Conservation (phyloP, 2,113 vertebrate genomes). For the Oreotrochilus melanogaster region DNA sequence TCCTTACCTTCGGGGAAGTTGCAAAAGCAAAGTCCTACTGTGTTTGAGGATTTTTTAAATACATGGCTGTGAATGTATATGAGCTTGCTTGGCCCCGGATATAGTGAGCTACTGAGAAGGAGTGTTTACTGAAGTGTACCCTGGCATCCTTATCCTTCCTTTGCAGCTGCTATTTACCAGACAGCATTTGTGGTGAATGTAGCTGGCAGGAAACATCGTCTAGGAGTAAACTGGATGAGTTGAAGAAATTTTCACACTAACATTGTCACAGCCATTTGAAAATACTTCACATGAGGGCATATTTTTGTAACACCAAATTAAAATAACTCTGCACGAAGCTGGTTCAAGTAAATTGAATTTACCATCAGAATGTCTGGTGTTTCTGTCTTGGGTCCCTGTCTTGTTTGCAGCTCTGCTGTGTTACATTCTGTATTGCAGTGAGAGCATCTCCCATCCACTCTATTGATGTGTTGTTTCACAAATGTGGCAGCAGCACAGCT, state of each 20-base stretch:
- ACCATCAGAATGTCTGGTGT: not conserved
- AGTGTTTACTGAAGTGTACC: slow-evolving; percentile 62
- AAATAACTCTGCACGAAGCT: slow-evolving; percentile 18
- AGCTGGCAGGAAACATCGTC: slow-evolving; percentile 62
- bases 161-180: slow-evolving; percentile 85
- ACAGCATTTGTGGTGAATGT: slow-evolving; percentile 75
- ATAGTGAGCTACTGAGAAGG: slow-evolving; percentile 23
- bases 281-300: slow-evolving; percentile 30
- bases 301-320: slow-evolving; percentile 31
- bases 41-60: not conserved
- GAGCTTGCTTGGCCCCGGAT: slow-evolving; percentile 21
- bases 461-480: not conserved
- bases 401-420: not conserved
- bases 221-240: slow-evolving; percentile 62
- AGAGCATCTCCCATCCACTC: not conserved
- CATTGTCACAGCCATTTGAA: slow-evolving; percentile 36
- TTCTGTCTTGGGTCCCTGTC: not conserved
- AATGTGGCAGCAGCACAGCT: not conserved
- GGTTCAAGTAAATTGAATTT: slow-evolving; percentile 22
- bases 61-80: not conserved
- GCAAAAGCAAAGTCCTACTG: not conserved
- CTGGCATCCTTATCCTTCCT: slow-evolving; percentile 82
- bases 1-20: not conserved
- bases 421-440: not conserved
- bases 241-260: slow-evolving; percentile 65